A percentile compares a stretch with the other conserved stretches of the same genome.
Evolutionary conservation across 2,888 invertebrate species (phyloP).

Genomic region (Clepsis dumicolana): DNA sequence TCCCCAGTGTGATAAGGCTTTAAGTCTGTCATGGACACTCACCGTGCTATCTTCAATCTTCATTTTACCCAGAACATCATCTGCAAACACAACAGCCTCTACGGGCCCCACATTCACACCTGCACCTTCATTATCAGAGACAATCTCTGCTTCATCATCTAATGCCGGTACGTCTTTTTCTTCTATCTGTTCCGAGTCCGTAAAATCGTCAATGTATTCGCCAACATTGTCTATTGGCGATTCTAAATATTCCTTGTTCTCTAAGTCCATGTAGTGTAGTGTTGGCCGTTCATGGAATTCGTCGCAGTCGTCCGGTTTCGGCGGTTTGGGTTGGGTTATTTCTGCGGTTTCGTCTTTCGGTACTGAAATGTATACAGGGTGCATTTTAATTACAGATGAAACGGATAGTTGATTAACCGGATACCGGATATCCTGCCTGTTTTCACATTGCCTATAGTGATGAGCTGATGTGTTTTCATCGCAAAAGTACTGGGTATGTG

Average conservation of each 20-base stretch:
- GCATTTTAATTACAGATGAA: too few species aligned
- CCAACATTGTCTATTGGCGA: not conserved
- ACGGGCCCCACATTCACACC: not conserved
- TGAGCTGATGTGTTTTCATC: too few species aligned
- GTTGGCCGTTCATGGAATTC: not conserved
- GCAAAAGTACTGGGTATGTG: too few species aligned
- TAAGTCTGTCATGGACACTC: not conserved
- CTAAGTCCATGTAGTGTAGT: not conserved
- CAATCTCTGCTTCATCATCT: not conserved
- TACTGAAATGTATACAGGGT: too few species aligned
- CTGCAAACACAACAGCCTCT: not conserved
- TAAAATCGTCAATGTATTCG: not conserved
- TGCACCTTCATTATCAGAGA: not conserved
- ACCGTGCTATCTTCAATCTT: slow-evolving; percentile 21
- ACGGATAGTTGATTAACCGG: too few species aligned
- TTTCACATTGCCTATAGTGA: too few species aligned
- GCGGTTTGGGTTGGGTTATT: not conserved
- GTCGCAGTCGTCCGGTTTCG: not conserved
- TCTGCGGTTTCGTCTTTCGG: not conserved
- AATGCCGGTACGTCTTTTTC: not conserved
- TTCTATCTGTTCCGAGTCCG: not conserved
- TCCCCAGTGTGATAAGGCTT: too few species aligned
- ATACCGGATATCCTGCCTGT: too few species aligned
- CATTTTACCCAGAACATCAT: not conserved
- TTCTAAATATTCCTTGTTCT: not conserved